Conservation (phyloP, 2,888 invertebrate genomes). For the Drosophila neonasuta region DNA sequence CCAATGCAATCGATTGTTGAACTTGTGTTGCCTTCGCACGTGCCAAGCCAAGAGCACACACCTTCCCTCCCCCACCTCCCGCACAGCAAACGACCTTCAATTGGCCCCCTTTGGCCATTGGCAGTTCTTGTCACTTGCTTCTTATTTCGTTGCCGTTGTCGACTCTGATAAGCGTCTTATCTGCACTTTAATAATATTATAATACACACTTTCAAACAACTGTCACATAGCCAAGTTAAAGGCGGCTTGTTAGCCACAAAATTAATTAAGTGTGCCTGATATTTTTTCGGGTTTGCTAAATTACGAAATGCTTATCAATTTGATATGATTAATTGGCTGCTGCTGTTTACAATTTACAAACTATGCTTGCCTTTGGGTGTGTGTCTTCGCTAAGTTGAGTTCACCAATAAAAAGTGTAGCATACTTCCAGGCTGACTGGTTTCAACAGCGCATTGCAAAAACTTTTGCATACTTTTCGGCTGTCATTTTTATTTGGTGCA, state of each 20-base stretch:
- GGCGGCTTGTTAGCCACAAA: not conserved
- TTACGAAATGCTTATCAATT: not conserved
- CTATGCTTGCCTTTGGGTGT: not conserved
- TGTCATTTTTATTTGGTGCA: no score
- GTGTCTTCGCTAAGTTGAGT: conserved; percentile 7
- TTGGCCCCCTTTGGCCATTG: not conserved
- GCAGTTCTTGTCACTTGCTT: not conserved
- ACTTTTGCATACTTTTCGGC: conserved; percentile 14
- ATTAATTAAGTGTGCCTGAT: conserved; percentile 1
- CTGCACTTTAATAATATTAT: conserved; percentile 36
- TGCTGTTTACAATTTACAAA: not conserved
- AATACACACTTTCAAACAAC: conserved; percentile 8
- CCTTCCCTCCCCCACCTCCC: not conserved
- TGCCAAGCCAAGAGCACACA: not conserved
- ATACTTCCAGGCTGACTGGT: conserved; percentile 2
- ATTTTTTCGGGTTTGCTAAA: not conserved
- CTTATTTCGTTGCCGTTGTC: not conserved
- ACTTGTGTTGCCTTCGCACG: conserved; percentile 37
- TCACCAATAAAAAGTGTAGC: conserved; percentile 5
- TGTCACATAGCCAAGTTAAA: not conserved
- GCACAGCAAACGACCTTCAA: conserved; percentile 36
- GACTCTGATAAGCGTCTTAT: conserved; percentile 42
- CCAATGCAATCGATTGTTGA: conserved; percentile 19
- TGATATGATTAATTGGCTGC: conserved; percentile 1
- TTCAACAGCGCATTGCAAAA: not conserved